Evolutionary conservation across 2,888 invertebrate species (phyloP).

Genomic region (Sphaeridia pumilis): DNA sequence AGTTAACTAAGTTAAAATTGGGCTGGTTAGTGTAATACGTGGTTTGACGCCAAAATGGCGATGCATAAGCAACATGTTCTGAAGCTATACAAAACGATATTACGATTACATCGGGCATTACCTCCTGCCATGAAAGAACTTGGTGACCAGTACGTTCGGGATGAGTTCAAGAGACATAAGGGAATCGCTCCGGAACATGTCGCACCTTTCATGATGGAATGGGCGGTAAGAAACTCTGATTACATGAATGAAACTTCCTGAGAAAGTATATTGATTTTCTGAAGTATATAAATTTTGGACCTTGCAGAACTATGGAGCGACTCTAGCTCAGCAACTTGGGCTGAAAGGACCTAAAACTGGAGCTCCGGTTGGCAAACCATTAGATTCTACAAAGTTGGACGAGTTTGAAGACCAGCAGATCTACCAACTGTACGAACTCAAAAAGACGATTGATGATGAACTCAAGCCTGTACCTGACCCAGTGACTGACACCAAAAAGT

Average conservation of each 20-base stretch:
- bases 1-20: too few species aligned
- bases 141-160: constrained; percentile 57
- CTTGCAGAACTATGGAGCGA: constrained; percentile 62
- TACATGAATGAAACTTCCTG: background rate
- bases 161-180: constrained; percentile 77
- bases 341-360: constrained; percentile 49
- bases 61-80: constrained; percentile 54
- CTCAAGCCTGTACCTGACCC: background rate
- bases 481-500: background rate
- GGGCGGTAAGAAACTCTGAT: constrained; percentile 66
- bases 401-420: constrained; percentile 69
- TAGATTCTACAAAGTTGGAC: constrained; percentile 53
- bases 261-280: background rate
- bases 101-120: constrained; percentile 63
- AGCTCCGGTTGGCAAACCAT: constrained; percentile 51
- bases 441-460: constrained; percentile 51
- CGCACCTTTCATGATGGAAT: constrained; percentile 68
- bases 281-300: background rate
- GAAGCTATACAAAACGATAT: constrained; percentile 62
- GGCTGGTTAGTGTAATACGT: too few species aligned
- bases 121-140: constrained; percentile 52
- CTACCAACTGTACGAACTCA: constrained; percentile 70
- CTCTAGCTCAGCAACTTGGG: constrained; percentile 60
- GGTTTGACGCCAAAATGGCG: too few species aligned
- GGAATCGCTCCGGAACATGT: constrained; percentile 57